A percentile compares a stretch with the other conserved stretches of the same genome.
phyloP scores from a whole-genome alignment of 2,113 vertebrate genomes.

The Dasypus novemcinctus region DNA sequence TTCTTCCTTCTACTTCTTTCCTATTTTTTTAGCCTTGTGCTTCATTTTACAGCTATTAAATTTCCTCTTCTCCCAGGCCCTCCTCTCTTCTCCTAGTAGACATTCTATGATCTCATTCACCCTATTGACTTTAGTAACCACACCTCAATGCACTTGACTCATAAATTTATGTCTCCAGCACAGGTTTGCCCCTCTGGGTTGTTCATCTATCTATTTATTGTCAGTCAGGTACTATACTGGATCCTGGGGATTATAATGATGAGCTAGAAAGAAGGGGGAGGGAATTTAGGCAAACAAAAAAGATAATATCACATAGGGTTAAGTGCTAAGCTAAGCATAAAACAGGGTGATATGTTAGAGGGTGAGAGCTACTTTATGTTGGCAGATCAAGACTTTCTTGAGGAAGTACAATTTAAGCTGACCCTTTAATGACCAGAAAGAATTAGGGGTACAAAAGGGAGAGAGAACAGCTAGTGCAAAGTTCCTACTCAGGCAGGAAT shows the following conservation, averaged over 20 bases:
- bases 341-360: neutral
- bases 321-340: neutral
- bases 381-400: neutral
- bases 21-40: slow-evolving; percentile 32
- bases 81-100: neutral
- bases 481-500: neutral
- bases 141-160: slow-evolving; percentile 19
- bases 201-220: neutral
- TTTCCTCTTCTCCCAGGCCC: neutral
- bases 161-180: neutral
- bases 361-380: neutral
- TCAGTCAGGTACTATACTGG: neutral
- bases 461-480: neutral
- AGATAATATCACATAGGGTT: neutral
- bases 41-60: slow-evolving; percentile 28
- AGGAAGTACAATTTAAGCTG: slow-evolving; percentile 28
- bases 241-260: neutral
- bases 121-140: neutral
- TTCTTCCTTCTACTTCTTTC: slow-evolving; percentile 4
- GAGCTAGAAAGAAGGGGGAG: neutral
- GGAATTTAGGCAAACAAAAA: neutral
- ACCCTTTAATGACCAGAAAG: slow-evolving; percentile 16
- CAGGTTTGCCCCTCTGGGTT: neutral
- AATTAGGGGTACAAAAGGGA: neutral
- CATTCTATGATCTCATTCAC: neutral